A percentile compares a stretch with the other conserved stretches of the same genome.
Conservation (phyloP, 1,140 invertebrate species). For the Drosophila ercepeae region DNA sequence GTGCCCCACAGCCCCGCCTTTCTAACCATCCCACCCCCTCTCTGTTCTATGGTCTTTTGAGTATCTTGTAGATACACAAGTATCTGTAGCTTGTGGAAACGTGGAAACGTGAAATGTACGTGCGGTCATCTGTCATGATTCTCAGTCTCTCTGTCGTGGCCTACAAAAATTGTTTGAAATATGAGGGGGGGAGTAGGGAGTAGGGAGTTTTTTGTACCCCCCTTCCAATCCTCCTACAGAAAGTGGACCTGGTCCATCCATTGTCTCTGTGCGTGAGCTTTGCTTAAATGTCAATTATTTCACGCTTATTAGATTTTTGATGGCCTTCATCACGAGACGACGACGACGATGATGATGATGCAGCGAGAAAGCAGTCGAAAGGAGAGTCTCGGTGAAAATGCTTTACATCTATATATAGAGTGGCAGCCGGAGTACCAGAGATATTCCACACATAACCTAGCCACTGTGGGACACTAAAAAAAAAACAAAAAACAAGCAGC, state of each 20-base stretch:
- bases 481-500: conserved; percentile 62
- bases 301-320: conserved; percentile 79
- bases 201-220: neutral
- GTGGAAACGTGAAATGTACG: conserved; percentile 66
- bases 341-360: conserved; percentile 43
- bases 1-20: neutral
- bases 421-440: too few species aligned
- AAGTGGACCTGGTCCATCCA: conserved; percentile 21
- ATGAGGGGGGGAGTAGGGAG: neutral
- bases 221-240: neutral
- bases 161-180: conserved; percentile 35
- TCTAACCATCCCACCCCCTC: too few species aligned
- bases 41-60: too few species aligned
- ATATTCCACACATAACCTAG: conserved; percentile 1
- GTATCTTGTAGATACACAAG: conserved; percentile 17
- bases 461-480: conserved; percentile 27
- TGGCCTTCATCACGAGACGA: conserved; percentile 50
- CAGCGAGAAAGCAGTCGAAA: conserved; percentile 57
- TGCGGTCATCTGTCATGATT: conserved; percentile 81
- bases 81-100: conserved; percentile 35
- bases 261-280: conserved; percentile 77
- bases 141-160: conserved; percentile 40
- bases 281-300: conserved; percentile 82
- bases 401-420: conserved; percentile 15
- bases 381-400: too few species aligned